Base-by-base conservation (phyloP, 2,797 vertebrate species). In the Fundulus diaphanus region DNA sequence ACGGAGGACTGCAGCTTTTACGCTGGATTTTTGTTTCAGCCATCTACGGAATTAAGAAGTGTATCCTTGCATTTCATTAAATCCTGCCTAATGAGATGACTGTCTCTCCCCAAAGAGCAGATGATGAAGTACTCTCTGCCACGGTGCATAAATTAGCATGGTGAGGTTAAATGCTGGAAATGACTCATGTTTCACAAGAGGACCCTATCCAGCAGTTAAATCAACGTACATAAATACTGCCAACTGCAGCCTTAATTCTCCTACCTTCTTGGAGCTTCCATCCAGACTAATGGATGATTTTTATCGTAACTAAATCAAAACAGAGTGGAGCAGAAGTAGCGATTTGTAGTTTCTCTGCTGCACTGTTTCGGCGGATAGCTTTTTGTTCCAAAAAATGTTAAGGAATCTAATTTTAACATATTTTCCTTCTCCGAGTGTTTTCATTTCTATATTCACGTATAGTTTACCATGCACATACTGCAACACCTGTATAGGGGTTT, bases 11-110 rank as follows among this genome's bases (percentile, higher is more conserved):
- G 93, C 92, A 94, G 97, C 96, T 97, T 98, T 97, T 97, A 97
- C 96, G 95, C 96, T 94, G 96, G 96, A 96, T 97, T 98, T 97
- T 96, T 97, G 95, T 96, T 96, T 96, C 95, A 95, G 95, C 96
- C 96, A 96, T 97, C 96, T 96, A 95, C 95, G 96, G 97, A 97
- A 98, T 97, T 97, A 98, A 97, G 97, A 96, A 97, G 96, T 97
- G 97, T 97, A 97, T 97, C 96, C 96, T 96, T 98, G 97, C 97
- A 97, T 99, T 98, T 98, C 97, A 99, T 99, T 99, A 98, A 97
- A 96, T 96, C 96, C 96, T 92, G 94, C 95, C 96, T 99, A 98
- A 99, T 99, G 97, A 99, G 97, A 97, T 97, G 96, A 97, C 96
- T 97, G 96, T 96, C 96, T 97, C 96, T 97, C 97, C 96, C 96